Evolutionary conservation across 2,888 invertebrate species (phyloP).

Genomic region (Plebejus argus): DNA sequence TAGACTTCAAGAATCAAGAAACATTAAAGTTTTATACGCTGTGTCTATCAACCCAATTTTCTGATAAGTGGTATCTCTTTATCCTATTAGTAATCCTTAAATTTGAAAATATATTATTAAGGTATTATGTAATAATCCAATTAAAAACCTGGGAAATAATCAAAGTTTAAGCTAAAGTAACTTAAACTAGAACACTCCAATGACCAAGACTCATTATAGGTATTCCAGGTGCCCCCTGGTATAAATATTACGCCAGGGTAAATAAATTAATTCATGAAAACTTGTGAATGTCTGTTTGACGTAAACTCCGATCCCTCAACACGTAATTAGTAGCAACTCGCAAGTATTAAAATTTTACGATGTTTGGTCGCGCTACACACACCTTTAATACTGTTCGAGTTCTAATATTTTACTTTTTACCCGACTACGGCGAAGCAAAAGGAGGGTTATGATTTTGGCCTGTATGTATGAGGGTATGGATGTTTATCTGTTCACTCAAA

Average conservation of each 20-base stretch:
- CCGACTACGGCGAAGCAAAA: neutral
- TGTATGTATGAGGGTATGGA: no score
- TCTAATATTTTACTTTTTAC: neutral
- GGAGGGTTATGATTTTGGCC: no score
- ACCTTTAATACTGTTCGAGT: neutral
- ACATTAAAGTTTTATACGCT: no score
- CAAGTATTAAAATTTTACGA: slow-evolving; percentile 5
- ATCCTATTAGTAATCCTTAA: no score
- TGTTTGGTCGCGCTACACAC: slow-evolving; percentile 1
- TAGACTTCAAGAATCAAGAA: no score
- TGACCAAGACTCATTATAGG: neutral
- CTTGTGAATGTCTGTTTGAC: neutral
- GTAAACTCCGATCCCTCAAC: neutral
- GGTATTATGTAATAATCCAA: no score
- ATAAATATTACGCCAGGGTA: neutral
- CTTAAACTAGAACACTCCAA: neutral
- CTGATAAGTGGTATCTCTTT: no score
- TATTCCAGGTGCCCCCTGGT: neutral
- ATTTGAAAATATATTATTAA: no score
- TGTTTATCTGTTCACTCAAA: no score
- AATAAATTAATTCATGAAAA: neutral
- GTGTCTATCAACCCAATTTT: no score
- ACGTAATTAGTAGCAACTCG: neutral
- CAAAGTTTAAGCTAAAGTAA: neutral
- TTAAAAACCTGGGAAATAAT: no score